Base-by-base conservation (phyloP, 2,888 invertebrate species). In the Terebella lapidaria region DNA sequence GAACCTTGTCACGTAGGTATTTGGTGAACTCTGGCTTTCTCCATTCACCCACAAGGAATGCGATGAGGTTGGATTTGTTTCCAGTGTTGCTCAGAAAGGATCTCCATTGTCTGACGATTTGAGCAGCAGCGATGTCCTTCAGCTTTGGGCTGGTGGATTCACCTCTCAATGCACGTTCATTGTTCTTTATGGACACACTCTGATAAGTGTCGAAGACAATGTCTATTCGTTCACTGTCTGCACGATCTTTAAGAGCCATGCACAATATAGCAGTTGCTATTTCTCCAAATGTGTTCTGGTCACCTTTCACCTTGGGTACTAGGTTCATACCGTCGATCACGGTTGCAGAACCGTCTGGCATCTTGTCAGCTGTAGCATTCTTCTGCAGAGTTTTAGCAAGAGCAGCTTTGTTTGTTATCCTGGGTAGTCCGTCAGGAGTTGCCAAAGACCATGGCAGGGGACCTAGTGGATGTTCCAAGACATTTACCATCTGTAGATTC, bases 191-290 rank as follows among this genome's bases (percentile, higher is more conserved):
- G 24, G 60, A 65, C 42, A 25, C 47, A 3, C 60, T 60, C 35
- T 27, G 54, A 56, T 67, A 67, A 3, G 51, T 53, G 47, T 67
- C 63, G 49, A 67, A 67, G 15, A 65, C 59, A 30, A 65, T 52
- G 56, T 63, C 63, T 35, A 65, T 24, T 24, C 42, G 42, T n/a
- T 57, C n/a, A 53, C 60, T 58, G 15, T 15, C 5, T n/a, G 20
- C 18, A n/a, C 59, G 59, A 45, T 58, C 60, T 15, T 51, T 47
- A 27, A 65, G 57, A 26, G 54, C 57, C 47, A 54, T 45, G 3
- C 20, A 27, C 52, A 65, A 30, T 5, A 59, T 35, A 25, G 27
- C 42, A 22, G 57, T 54, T n/a, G 60, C 54, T 25, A 65, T 22
- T 18, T 61, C 60, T 24, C 30, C 61, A 57, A 64, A 64, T 28